Conservation (phyloP, 2,113 vertebrate species). For the Larimichthys polyactis region DNA sequence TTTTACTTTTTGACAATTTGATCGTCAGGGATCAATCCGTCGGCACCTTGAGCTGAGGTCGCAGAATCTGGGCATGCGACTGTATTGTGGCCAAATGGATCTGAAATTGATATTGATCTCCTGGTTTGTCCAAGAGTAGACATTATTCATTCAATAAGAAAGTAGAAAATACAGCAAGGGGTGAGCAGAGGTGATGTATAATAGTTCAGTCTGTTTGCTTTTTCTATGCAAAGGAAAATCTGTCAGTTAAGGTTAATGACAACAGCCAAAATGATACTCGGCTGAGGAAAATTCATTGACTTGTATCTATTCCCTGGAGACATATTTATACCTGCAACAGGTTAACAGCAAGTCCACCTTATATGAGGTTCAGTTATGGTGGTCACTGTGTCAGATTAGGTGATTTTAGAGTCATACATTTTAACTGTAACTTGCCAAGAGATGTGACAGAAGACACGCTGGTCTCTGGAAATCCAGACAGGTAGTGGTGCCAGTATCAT, state of each 20-base stretch:
- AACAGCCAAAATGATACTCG: not conserved
- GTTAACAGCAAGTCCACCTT: no score
- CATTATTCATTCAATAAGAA: conserved; percentile 63
- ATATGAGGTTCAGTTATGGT: no score
- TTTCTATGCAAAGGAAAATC: not conserved
- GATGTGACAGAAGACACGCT: no score
- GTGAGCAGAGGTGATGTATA: not conserved
- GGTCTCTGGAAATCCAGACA: no score
- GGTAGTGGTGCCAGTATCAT: no score
- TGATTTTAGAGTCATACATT: no score
- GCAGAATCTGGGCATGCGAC: conserved; percentile 22
- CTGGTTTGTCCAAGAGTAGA: conserved; percentile 50
- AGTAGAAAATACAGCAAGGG: conserved; percentile 37
- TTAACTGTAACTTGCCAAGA: no score
- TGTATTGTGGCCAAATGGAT: conserved; percentile 64
- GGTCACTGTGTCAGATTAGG: no score
- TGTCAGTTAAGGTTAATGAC: not conserved
- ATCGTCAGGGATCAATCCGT: conserved; percentile 67
- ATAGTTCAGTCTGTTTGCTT: not conserved
- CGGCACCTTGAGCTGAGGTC: conserved; percentile 44
- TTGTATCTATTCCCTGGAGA: not conserved
- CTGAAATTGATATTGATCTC: conserved; percentile 72
- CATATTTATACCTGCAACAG: not conserved
- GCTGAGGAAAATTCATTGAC: not conserved
- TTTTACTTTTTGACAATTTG: conserved; percentile 30